Percentiles rank a stretch among this genome's conserved stretches.
Evolutionary conservation across 2,113 vertebrate genomes (phyloP).

Genomic region (Felis chaus): DNA sequence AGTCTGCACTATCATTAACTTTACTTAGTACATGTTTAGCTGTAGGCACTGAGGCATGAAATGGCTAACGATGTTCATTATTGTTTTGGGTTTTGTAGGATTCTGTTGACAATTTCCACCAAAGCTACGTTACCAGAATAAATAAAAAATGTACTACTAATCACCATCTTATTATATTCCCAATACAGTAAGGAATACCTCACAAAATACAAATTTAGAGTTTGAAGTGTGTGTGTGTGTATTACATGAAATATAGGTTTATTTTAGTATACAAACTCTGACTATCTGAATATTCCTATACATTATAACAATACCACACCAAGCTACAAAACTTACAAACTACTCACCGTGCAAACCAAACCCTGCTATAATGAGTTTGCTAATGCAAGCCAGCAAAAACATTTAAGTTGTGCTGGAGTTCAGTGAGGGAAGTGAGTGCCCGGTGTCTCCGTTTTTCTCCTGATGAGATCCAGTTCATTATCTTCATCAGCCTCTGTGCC

Average conservation of each 20-base stretch:
- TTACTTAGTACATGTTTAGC: background rate
- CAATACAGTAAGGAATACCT: background rate
- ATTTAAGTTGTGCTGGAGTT: background rate
- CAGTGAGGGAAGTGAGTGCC: background rate
- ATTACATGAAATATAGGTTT: background rate
- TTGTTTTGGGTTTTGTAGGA: background rate
- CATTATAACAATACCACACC: background rate
- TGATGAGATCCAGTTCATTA: background rate
- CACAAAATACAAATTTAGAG: background rate
- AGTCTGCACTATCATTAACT: background rate
- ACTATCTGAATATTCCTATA: background rate
- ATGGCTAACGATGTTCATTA: background rate
- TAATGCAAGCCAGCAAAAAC: background rate
- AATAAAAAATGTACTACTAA: background rate
- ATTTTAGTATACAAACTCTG: background rate
- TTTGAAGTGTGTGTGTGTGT: background rate
- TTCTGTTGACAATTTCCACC: background rate
- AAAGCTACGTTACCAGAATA: background rate
- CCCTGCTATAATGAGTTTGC: background rate
- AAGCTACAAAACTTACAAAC: background rate
- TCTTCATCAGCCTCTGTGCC: background rate
- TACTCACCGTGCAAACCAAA: background rate
- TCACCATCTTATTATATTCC: background rate
- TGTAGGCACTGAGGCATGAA: background rate
- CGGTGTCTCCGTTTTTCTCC: background rate